Evolutionary conservation across 2,888 invertebrate species (phyloP), one percentile per base, ranked within the genome.

Genomic region (Periphyllus acericola): DNA sequence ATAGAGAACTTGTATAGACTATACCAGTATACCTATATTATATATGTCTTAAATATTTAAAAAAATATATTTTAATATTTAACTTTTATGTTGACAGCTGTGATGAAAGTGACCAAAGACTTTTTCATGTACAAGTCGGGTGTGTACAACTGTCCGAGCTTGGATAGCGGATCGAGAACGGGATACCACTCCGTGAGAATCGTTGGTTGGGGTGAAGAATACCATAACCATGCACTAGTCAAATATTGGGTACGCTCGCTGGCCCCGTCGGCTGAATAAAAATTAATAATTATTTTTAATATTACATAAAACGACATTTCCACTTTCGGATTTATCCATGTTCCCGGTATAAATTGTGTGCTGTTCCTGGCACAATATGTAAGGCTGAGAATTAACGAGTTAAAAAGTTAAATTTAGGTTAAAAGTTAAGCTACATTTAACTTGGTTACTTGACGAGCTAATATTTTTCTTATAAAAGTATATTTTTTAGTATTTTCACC

Each of bases 101-200:
- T 97, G 25, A 96, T 98, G 95, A 94, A 94, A 89, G 96, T 99
- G 3, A 94, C 96, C 91, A 96, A 96, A 90, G 98, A 99, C 92
- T 97, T 99, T 93, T 99, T 97, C 93, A 94, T 95, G 90, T 99
- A 99, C 92, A 93, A 93, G 87, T 93, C 94, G 72, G 98, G 98
- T 8, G 93, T 99, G 85, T 99, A 99, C 92, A 93, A 93, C 5
- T 95, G 94, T 90, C 93, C 94, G 4, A 92, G 92, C 0, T 90
- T 92, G 66, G 90, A 90, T 11, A 76, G 29, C 3, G 75, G 83
- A 21, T 89, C 89, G 14, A 82, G 89, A 25, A 88, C 87, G 25
- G 96, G 96, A 0, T 96, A 96, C 90, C 98, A 98, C 92, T 97
- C 98, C 55, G 97, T 99, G 21, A 94, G 97, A 90, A 94, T 99